Evolutionary conservation across 2,888 invertebrate genomes (phyloP).

Genomic region (Drosophila suboccidentalis): DNA sequence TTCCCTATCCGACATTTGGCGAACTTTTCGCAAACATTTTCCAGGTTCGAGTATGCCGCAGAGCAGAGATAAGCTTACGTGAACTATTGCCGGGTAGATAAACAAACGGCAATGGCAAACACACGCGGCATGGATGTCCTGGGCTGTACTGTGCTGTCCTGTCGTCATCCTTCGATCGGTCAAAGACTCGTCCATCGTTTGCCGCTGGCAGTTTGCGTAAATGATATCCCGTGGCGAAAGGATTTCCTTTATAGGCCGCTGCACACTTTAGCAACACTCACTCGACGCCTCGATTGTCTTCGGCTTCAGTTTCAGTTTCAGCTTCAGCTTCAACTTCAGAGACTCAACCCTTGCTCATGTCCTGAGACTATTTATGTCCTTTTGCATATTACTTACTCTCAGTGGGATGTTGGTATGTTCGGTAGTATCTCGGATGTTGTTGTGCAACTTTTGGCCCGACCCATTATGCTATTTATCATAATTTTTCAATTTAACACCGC

Average conservation of each 20-base stretch:
- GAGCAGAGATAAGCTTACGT: constrained; percentile 80
- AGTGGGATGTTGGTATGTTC: constrained; percentile 68
- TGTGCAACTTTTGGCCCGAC: constrained; percentile 59
- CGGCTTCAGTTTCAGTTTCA: constrained; percentile 29
- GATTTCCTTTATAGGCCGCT: constrained; percentile 74
- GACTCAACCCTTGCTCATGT: constrained; percentile 61
- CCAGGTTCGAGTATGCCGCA: constrained; percentile 45
- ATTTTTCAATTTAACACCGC: constrained; percentile 85
- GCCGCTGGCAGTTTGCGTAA: constrained; percentile 68
- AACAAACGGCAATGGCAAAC: constrained; percentile 64
- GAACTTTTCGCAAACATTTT: constrained; percentile 77
- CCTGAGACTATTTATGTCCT: constrained; percentile 67
- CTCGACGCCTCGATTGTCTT: constrained; percentile 65
- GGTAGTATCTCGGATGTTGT: constrained; percentile 37
- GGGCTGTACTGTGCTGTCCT: neutral
- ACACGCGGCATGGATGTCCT: constrained; percentile 26
- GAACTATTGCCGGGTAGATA: constrained; percentile 84
- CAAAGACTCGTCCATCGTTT: constrained; percentile 48
- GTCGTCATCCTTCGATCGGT: constrained; percentile 74
- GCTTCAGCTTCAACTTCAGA: constrained; percentile 16
- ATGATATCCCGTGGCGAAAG: constrained; percentile 85
- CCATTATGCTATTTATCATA: constrained; percentile 84
- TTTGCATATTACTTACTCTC: constrained; percentile 67
- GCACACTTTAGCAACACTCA: constrained; percentile 73
- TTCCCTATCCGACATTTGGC: constrained; percentile 17